These are phyloP conservation scores for Drosophila sechellia DNA, from an alignment of 1,140 invertebrate species.

Conservation along the genomic window DNA sequence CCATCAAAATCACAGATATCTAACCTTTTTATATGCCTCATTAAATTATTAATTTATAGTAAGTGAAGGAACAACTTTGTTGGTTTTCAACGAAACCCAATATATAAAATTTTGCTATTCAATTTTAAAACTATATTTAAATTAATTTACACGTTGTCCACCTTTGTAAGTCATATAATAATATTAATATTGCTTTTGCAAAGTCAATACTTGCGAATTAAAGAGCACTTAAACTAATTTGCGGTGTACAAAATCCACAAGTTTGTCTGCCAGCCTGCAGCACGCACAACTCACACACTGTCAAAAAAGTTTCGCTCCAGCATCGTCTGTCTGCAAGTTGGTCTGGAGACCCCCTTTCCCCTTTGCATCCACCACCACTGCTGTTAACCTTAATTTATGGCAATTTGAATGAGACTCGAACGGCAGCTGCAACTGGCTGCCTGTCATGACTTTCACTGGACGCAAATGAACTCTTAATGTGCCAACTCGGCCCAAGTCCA, in stretches of 20 bases:
- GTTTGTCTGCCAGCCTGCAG: slow-evolving; percentile 2
- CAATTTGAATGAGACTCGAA: slow-evolving; percentile 66
- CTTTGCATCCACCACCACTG: slow-evolving; percentile 26
- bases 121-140: too few species aligned
- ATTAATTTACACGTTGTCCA: too few species aligned
- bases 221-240: background rate
- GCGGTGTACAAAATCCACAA: slow-evolving; percentile 9
- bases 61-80: too few species aligned
- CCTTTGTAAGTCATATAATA: too few species aligned
- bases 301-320: slow-evolving; percentile 32
- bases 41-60: too few species aligned
- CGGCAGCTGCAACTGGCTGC: slow-evolving; percentile 37
- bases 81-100: too few species aligned
- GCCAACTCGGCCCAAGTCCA: slow-evolving; percentile 24
- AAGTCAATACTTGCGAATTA: background rate
- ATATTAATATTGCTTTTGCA: too few species aligned
- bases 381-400: slow-evolving; percentile 74
- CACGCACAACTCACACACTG: slow-evolving; percentile 21
- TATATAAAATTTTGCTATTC: too few species aligned
- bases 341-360: background rate
- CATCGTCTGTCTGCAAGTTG: slow-evolving; percentile 32
- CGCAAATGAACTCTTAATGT: slow-evolving; percentile 55
- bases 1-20: background rate
- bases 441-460: slow-evolving; percentile 28
- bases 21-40: background rate